These are phyloP conservation scores for Odontocolon sp. DNA, from an alignment of 2,888 invertebrate species.

Conservation along the genomic window DNA sequence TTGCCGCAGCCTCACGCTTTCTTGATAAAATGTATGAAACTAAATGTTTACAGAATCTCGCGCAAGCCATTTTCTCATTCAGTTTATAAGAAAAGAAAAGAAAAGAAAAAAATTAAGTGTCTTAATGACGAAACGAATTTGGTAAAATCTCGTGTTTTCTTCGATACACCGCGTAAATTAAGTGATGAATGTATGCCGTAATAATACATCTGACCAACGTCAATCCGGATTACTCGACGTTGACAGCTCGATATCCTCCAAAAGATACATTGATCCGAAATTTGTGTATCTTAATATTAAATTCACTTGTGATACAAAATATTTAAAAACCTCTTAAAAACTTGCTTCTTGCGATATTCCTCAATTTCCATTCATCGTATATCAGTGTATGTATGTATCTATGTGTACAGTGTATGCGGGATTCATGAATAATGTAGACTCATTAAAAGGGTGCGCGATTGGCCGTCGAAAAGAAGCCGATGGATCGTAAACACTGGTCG, in stretches of 20 bases:
- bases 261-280: no score
- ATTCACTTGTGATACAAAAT: not conserved
- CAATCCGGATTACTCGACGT: conserved; percentile 4
- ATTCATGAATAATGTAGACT: conserved; percentile 59
- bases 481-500: conserved; percentile 57
- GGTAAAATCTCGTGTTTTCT: no score
- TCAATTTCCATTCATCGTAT: not conserved
- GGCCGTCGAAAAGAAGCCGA: conserved; percentile 57
- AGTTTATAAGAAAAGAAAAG: not conserved
- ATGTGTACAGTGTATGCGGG: conserved; percentile 6
- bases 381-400: not conserved
- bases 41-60: not conserved
- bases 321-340: not conserved
- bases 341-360: not conserved
- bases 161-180: no score
- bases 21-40: conserved; percentile 1
- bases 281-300: no score
- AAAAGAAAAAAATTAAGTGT: no score
- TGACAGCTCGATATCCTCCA: conserved; percentile 17
- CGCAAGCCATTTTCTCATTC: not conserved
- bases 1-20: not conserved
- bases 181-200: not conserved
- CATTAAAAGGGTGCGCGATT: conserved; percentile 56
- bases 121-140: no score
- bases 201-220: no score